Base-by-base conservation (phyloP, 2,888 invertebrate genomes). In the Bedellia somnulentella region DNA sequence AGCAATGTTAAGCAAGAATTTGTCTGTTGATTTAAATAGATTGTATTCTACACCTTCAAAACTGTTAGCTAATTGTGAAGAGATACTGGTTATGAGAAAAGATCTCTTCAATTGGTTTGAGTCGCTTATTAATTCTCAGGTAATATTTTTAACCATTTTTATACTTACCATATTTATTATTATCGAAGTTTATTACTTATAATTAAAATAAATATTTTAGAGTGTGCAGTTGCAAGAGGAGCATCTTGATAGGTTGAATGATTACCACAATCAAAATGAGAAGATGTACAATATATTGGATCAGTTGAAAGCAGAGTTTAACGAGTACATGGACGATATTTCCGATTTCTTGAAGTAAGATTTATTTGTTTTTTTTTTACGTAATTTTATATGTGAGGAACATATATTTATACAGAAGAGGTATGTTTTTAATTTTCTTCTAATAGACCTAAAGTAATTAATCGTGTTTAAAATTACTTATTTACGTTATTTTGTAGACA, bases 91-190 rank as follows among this genome's bases (percentile, higher is more conserved):
- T 3, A 63, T 63, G 38, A 55, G 64, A 38, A 57, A 58, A 39
- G 63, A 66, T 36, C 52, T 75, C 6, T 64, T 71, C 15, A 49
- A 62, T 29, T 68, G 64, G 63, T 57, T 73, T 32, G 56, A 59
- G 34, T 34, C 45, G 18, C 38, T 31, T 1, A 3, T 66, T 15
- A 61, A 46, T 38, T 44, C 47, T 11, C 12, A 29, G n/a, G n/a
- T n/a, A n/a, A n/a, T n/a, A n/a, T n/a, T n/a, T n/a, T n/a, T n/a
- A n/a, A n/a, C n/a, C 18, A 9, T 5, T 9, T 11, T 5, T 30
- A 12, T n/a, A 10, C 24, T 15, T 2, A 4, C 14, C 4, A n/a
- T 5, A 21, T 24, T 11, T 15, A n/a, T 11, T 21, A n/a, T 5
- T 15, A 12, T 9, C 3, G 5, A 24, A 16, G 1, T 13, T 9